Percentiles rank a stretch among this genome's conserved stretches.
These are phyloP conservation scores for Fulmarus glacialis DNA, from an alignment of 2,113 vertebrate species.

Conservation along the genomic window DNA sequence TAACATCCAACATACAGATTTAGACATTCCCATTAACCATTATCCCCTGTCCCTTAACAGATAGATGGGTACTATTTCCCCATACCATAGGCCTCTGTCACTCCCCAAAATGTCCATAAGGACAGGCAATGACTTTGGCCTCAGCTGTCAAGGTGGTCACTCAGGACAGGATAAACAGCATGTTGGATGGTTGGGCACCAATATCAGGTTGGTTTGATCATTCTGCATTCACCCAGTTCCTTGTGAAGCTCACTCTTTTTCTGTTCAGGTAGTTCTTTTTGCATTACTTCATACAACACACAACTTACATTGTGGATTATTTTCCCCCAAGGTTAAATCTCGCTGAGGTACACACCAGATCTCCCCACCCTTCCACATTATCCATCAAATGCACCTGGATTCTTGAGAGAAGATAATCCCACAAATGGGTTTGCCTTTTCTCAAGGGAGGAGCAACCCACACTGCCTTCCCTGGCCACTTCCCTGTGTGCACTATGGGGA, in stretches of 20 bases:
- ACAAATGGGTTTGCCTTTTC: neutral
- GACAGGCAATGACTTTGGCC: neutral
- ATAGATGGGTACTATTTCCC: neutral
- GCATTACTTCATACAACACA: neutral
- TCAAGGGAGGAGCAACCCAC: too few relatives aligned
- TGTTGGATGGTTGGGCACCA: neutral
- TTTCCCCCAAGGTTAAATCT: neutral
- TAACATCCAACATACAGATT: neutral
- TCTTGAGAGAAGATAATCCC: neutral
- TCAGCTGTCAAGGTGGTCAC: neutral
- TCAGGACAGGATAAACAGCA: neutral
- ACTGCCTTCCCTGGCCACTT: neutral
- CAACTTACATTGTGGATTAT: neutral
- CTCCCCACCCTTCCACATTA: neutral
- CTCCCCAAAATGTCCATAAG: neutral
- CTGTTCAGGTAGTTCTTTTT: neutral
- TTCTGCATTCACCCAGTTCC: neutral
- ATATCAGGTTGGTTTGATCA: neutral
- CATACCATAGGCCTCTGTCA: neutral
- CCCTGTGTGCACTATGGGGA: neutral
- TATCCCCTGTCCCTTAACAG: neutral
- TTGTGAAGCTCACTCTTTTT: neutral
- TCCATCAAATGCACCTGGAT: too few relatives aligned
- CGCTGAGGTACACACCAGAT: neutral
- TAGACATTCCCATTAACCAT: neutral